phyloP scores from a whole-genome alignment of 2,113 vertebrate genomes.

The Terrapene triunguis region DNA sequence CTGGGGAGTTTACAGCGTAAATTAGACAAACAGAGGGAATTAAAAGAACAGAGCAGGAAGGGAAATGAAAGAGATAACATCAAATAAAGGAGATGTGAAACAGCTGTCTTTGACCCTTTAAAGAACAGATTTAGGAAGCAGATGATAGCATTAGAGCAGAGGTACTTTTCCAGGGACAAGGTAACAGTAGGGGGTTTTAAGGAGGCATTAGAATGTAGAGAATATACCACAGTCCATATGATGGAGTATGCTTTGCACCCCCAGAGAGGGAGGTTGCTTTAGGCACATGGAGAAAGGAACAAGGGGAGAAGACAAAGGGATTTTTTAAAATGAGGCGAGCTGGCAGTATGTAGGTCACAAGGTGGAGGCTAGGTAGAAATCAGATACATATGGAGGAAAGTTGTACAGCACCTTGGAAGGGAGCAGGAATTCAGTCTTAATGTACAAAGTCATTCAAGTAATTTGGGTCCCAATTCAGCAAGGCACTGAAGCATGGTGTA shows the following conservation, averaged over 20 bases:
- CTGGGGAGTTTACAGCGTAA: not conserved
- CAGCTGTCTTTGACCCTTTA: not conserved
- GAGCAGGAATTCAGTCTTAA: not conserved
- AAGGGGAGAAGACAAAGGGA: not conserved
- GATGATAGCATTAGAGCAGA: not conserved
- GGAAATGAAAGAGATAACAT: not conserved
- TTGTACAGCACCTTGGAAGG: not conserved
- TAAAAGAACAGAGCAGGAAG: not conserved
- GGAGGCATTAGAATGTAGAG: not conserved
- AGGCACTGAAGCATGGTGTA: not conserved
- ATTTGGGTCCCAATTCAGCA: not conserved
- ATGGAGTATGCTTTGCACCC: rapidly evolving
- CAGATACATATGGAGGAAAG: not conserved
- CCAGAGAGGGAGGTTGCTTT: not conserved
- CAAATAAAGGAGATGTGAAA: conserved; percentile 37
- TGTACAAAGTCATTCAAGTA: not conserved
- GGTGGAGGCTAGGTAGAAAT: not conserved
- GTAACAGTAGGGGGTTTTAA: not conserved
- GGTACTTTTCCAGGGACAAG: too few species aligned
- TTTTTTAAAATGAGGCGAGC: not conserved
- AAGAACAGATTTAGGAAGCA: not conserved
- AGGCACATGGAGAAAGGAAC: not conserved
- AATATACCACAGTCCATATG: not conserved
- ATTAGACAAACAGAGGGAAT: conserved; percentile 2
- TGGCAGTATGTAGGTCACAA: not conserved